Base-by-base conservation (phyloP, 1,140 invertebrate genomes). In the Ips typographus region DNA sequence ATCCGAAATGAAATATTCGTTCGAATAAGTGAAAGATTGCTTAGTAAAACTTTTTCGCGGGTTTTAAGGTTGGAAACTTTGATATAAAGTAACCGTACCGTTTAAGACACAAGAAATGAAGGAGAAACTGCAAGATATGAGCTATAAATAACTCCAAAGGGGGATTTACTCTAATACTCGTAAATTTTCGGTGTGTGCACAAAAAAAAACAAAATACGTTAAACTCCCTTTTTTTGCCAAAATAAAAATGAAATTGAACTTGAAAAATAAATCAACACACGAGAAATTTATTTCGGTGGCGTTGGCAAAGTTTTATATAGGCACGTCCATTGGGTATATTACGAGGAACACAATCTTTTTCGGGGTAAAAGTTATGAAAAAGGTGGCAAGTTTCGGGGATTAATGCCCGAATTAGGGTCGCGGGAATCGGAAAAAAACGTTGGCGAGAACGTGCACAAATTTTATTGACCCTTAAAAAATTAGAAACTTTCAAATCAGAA, bases 281-380 rank as follows among this genome's bases (percentile, higher is more conserved):
- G n/a, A 6, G 38, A 39, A 39, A 56, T 56, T 56, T 56, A 6
- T 59, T n/a, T n/a, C n/a, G n/a, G n/a, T n/a, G n/a, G n/a, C n/a
- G n/a, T n/a, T n/a, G n/a, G 57, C 38, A 61, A 61, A 47, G 47
- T 47, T 7, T 61, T 61, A 37, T 61, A 61, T 61, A 47, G 59
- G 59, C 59, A 61, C 59, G 59, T 61, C 59, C 59, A 61, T 61
- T 61, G 59, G 59, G 59, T 61, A 61, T 61, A 61, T 61, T 61
- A 61, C 59, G 59, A 40, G 39, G 22, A 47, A 44, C 41, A 8
- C 41, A 61, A 47, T 49, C 44, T 61, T 61, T 39, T 43, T 38
- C 5, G 57, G 40, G 59, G 2, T 22, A 47, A 61, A 61, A 61
- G 59, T 61, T 61, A 61, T 61, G 40, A 47, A 61, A 61, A 61